Base-by-base conservation (phyloP, 2,888 invertebrate species). In the Limenitis camilla region DNA sequence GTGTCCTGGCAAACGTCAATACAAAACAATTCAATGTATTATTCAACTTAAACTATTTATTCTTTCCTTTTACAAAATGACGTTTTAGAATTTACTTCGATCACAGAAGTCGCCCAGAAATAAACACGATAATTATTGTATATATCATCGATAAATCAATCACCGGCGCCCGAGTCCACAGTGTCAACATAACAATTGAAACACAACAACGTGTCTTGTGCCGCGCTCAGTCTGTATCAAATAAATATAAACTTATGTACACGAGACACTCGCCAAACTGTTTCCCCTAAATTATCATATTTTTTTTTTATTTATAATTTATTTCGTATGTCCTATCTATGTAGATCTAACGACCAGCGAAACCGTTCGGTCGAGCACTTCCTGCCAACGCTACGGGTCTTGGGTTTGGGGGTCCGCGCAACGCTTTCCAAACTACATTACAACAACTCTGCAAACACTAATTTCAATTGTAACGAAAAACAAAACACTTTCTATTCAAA, bases 181-280 rank as follows among this genome's bases (percentile, higher is more conserved):
- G 81, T 87, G 88, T 85, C 87, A 86, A 86, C 83, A 87, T 86
- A 87, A 85, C 86, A 86, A 83, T 81, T 82, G 82, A 82, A 87
- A 87, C 84, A 85, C 86, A 86, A 85, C 83, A 85, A 86, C 80
- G 80, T 81, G 81, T 84, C 81, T 79, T 77, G 81, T 83, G 82
- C 80, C 40, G 27, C 40, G 27, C 40, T 28, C 40, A 28, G 80
- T 74, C 69, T 72, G 71, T 73, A 79, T 76, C 76, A 78, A 84
- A 84, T 86, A 85, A 84, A 86, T 86, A 83, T 82, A 81, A 79
- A 81, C 80, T 73, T 85, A 83, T 84, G 76, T 83, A 85, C 85
- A 83, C 80, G 80, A 80, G 78, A 70, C 76, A 70, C 81, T 78
- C 77, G 78, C 81, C 78, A 61, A 63, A 49, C 64, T 54, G 59